A percentile compares a stretch with the other conserved stretches of the same genome.
Conservation (phyloP, 2,797 vertebrate genomes). For the Alexandromys oeconomus region DNA sequence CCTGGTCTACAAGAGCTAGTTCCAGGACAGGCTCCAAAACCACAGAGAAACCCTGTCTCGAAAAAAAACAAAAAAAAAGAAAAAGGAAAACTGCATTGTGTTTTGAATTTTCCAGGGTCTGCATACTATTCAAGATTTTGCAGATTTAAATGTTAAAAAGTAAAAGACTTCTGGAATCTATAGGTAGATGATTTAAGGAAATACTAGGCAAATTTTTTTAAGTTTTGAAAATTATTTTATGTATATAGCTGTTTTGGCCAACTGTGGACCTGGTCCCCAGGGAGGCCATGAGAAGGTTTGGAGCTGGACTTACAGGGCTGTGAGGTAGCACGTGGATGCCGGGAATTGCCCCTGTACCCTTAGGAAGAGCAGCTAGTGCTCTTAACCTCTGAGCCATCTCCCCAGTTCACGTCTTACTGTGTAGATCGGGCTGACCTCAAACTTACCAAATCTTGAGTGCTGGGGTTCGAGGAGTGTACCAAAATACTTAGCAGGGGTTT, state of each 20-base stretch:
- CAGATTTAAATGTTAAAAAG: background rate
- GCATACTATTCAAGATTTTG: background rate
- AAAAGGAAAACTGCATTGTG: background rate
- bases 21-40: too few relatives aligned
- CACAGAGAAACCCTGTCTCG: too few relatives aligned
- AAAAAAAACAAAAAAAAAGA: too few relatives aligned
- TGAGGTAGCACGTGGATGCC: too few relatives aligned
- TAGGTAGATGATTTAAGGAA: background rate
- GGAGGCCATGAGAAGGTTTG: background rate
- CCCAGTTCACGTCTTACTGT: background rate
- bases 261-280: background rate
- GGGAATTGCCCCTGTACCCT: too few relatives aligned
- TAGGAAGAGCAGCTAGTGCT: too few relatives aligned
- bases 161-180: background rate
- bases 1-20: too few relatives aligned
- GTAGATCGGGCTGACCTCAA: background rate
- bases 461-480: background rate
- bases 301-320: background rate
- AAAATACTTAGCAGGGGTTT: background rate
- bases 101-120: background rate
- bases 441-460: background rate
- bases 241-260: background rate
- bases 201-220: background rate
- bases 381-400: too few relatives aligned
- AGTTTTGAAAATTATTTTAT: background rate